phyloP scores from a whole-genome alignment of 2,797 vertebrate species.

The Bryconaethiops microstoma region DNA sequence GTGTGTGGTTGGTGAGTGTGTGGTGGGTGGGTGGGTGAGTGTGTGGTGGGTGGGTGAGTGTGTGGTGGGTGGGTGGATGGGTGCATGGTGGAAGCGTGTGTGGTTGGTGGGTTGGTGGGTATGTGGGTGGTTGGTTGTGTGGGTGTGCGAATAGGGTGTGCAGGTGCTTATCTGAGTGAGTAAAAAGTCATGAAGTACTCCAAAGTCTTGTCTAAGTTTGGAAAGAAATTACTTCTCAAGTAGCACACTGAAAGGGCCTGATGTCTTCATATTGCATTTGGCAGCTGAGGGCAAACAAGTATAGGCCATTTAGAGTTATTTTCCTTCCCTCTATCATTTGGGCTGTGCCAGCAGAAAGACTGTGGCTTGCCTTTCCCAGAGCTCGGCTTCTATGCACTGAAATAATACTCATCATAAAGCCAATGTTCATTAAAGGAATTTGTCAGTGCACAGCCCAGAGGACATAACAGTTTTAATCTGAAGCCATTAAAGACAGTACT shows the following conservation, averaged over 20 bases:
- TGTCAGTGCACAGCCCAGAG: constrained; percentile 79
- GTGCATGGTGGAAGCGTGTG: too few relatives aligned
- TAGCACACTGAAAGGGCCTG: background rate
- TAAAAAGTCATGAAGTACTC: background rate
- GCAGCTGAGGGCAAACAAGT: background rate
- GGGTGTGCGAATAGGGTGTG: too few relatives aligned
- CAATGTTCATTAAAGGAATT: constrained; percentile 83
- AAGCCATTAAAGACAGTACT: constrained; percentile 75
- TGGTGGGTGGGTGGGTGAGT: too few relatives aligned
- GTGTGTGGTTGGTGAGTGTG: too few relatives aligned
- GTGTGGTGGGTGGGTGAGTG: too few relatives aligned
- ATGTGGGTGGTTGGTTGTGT: too few relatives aligned
- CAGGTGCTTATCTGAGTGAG: too few relatives aligned
- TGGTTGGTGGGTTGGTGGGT: too few relatives aligned
- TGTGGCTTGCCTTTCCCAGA: constrained; percentile 65
- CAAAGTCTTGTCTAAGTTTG: background rate
- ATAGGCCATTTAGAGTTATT: background rate
- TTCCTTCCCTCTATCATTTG: constrained; percentile 11
- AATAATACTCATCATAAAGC: constrained; percentile 79
- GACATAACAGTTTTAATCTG: constrained; percentile 82
- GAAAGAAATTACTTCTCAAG: background rate
- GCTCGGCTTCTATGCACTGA: constrained; percentile 73
- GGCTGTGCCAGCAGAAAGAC: constrained; percentile 56
- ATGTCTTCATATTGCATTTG: background rate
- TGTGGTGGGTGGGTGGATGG: too few relatives aligned